Evolutionary conservation across 2,113 vertebrate species (phyloP).

Genomic region (Bubo blakistoni): DNA sequence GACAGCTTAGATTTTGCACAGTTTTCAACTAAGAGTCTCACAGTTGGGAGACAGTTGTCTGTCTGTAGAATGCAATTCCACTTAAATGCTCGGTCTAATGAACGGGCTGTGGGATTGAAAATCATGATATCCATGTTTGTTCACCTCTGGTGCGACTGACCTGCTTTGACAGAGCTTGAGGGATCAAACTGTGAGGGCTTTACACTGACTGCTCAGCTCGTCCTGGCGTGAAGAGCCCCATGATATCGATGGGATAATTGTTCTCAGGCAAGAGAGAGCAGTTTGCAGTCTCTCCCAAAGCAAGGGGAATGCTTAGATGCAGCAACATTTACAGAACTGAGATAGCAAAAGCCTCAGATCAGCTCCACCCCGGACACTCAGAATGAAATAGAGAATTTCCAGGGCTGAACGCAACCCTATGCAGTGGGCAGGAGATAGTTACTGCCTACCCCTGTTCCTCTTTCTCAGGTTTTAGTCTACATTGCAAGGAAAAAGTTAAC

Average conservation of each 20-base stretch:
- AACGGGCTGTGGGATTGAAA: neutral
- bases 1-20: neutral
- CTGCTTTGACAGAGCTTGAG: neutral
- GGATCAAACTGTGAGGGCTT: neutral
- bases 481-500: neutral
- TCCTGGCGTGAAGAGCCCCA: neutral
- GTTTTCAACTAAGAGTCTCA: neutral
- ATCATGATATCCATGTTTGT: neutral
- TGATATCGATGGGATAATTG: neutral
- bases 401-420: neutral
- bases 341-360: neutral
- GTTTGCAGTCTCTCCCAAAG: neutral
- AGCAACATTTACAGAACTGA: neutral
- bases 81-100: neutral
- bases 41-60: neutral
- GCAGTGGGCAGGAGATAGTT: neutral
- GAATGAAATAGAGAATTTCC: neutral
- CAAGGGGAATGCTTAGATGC: neutral
- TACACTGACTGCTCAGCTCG: neutral
- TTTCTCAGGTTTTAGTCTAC: neutral
- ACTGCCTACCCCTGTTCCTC: rapidly evolving
- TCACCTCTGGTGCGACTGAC: neutral
- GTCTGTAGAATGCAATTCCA: neutral
- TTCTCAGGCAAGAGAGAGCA: rapidly evolving
- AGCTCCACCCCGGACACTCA: neutral